phyloP scores from a whole-genome alignment of 2,888 invertebrate genomes.

The Netelia virgata region DNA sequence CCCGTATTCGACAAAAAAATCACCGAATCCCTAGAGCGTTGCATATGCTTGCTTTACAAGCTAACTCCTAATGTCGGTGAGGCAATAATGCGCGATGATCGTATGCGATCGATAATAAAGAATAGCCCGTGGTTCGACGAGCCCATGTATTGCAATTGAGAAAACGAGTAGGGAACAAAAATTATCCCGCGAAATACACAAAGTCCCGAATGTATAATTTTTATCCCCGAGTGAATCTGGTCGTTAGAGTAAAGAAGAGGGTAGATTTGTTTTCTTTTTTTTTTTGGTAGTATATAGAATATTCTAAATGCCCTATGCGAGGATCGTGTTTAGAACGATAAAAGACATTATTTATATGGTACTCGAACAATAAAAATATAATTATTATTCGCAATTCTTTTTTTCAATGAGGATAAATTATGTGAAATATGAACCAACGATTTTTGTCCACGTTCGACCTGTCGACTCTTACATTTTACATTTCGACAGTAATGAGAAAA shows the following conservation, averaged over 20 bases:
- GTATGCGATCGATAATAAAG: constrained; percentile 77
- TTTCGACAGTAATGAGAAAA: no score
- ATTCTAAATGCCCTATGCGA: background rate
- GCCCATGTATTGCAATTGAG: constrained; percentile 78
- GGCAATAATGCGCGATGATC: constrained; percentile 77
- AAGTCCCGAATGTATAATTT: constrained; percentile 31
- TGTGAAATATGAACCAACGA: background rate
- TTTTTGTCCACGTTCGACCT: background rate
- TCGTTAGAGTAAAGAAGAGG: constrained; percentile 49
- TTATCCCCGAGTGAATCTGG: constrained; percentile 60
- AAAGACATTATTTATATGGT: constrained; percentile 63
- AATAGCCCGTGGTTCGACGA: constrained; percentile 76
- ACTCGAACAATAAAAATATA: constrained; percentile 56
- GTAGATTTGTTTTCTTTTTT: constrained; percentile 16
- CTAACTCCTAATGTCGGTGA: constrained; percentile 76
- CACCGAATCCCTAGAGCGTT: constrained; percentile 77
- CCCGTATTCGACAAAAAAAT: constrained; percentile 80
- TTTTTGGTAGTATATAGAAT: constrained; percentile 7
- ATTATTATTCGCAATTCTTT: constrained; percentile 14
- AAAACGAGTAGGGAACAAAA: constrained; percentile 22
- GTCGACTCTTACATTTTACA: no score
- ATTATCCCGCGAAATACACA: constrained; percentile 2
- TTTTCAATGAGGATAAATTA: background rate
- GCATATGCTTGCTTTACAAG: constrained; percentile 78
- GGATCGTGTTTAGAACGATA: constrained; percentile 15